phyloP scores from a whole-genome alignment of 53 echinoderm and acorn worm genomes.

The Holothuria scabra region DNA sequence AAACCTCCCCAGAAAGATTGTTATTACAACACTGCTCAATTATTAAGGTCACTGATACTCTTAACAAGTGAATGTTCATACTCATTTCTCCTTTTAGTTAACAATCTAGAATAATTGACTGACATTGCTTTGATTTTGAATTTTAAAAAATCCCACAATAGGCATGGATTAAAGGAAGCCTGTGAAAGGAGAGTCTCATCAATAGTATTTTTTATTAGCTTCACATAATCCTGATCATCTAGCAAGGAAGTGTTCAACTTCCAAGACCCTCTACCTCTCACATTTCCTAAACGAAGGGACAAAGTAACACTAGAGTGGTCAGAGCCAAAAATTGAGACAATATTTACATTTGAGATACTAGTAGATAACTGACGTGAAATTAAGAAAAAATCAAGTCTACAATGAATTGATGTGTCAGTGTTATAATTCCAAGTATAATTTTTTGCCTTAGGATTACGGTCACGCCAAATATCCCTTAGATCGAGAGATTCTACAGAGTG shows the following conservation, averaged over 20 bases:
- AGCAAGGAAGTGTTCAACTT: slow-evolving; percentile 45
- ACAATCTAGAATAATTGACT: background rate
- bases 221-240: background rate
- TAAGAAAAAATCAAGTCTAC: slow-evolving; percentile 36
- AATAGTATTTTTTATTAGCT: slow-evolving; percentile 21
- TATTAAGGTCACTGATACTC: background rate
- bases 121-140: background rate
- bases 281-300: background rate
- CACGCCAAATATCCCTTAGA: slow-evolving; percentile 45
- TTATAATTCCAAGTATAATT: slow-evolving; percentile 34
- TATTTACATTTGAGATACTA: slow-evolving; percentile 27
- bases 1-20: background rate
- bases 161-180: background rate
- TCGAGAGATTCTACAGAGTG: background rate
- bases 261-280: slow-evolving; percentile 44
- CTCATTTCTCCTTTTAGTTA: background rate
- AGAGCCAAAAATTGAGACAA: slow-evolving; percentile 36
- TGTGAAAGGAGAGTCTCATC: no score
- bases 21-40: background rate
- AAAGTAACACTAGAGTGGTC: slow-evolving; percentile 41
- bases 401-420: slow-evolving; percentile 15
- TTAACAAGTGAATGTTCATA: background rate
- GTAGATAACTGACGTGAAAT: slow-evolving; percentile 27
- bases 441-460: background rate
- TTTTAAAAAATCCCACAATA: slow-evolving; percentile 26